Conservation (phyloP, 1,140 invertebrate genomes). For the Battus philenor region DNA sequence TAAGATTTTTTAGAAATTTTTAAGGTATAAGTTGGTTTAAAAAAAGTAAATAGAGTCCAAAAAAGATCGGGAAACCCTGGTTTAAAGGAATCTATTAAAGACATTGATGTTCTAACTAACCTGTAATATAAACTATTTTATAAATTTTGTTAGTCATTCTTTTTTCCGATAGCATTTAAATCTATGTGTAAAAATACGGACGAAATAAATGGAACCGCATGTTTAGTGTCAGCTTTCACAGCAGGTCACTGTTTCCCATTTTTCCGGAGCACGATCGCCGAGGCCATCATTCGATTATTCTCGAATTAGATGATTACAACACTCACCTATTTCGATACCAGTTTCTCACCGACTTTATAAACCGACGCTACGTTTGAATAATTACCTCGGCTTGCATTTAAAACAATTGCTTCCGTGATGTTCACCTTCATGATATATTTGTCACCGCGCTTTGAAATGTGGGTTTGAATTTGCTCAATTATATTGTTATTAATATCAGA, state of each 20-base stretch:
- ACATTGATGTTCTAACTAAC: too few species aligned
- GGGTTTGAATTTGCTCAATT: neutral
- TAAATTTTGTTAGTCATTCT: too few species aligned
- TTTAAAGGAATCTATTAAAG: too few species aligned
- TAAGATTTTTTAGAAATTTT: too few species aligned
- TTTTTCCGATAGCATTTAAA: too few species aligned
- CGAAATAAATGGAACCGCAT: too few species aligned
- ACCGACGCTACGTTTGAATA: constrained; percentile 37
- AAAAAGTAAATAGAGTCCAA: too few species aligned
- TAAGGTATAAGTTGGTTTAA: too few species aligned
- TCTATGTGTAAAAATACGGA: too few species aligned
- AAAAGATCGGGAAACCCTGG: too few species aligned
- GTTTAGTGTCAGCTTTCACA: constrained; percentile 44
- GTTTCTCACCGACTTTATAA: constrained; percentile 43
- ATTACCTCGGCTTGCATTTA: constrained; percentile 32
- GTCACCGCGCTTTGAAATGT: neutral
- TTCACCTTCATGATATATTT: constrained; percentile 12
- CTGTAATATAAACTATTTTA: too few species aligned
- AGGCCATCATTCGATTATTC: constrained; percentile 41
- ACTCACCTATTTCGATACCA: constrained; percentile 40
- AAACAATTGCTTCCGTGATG: constrained; percentile 28
- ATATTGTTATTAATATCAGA: too few species aligned
- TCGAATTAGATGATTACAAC: constrained; percentile 59
- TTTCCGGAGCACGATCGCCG: constrained; percentile 36
- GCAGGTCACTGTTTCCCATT: constrained; percentile 31